phyloP scores from a whole-genome alignment of 2,113 vertebrate genomes.

The Speoplatyrhinus poulsoni region DNA sequence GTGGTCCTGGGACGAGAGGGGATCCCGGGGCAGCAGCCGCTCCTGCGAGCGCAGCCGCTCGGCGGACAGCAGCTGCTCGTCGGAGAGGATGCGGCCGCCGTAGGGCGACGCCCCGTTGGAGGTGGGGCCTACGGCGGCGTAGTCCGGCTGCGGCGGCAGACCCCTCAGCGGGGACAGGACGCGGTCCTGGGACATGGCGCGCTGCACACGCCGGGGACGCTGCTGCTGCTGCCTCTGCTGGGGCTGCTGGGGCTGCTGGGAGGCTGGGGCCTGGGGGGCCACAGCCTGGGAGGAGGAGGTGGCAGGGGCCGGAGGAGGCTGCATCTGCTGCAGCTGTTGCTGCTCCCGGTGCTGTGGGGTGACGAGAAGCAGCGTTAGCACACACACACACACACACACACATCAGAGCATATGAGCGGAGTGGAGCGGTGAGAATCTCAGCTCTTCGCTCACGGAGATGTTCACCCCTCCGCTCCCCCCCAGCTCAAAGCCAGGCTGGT shows the following conservation, averaged over 20 bases:
- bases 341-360: conserved; percentile 60
- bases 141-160: conserved; percentile 46
- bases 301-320: conserved; percentile 57
- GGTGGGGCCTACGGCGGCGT: background rate
- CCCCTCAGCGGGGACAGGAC: conserved; percentile 86
- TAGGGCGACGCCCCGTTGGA: conserved; percentile 79
- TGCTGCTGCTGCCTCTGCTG: too few species aligned
- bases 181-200: conserved; percentile 98
- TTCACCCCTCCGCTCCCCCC: too few species aligned
- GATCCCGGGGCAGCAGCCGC: conserved; percentile 89
- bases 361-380: conserved; percentile 21
- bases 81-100: conserved; percentile 88
- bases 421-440: background rate
- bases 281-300: conserved; percentile 62
- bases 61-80: conserved; percentile 90
- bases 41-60: conserved; percentile 81
- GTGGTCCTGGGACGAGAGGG: conserved; percentile 90
- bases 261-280: conserved; percentile 59
- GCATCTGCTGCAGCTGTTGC: conserved; percentile 64
- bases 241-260: conserved; percentile 71
- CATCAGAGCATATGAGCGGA: background rate
- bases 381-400: background rate
- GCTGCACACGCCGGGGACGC: conserved; percentile 87
- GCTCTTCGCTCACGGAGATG: too few species aligned
- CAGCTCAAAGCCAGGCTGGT: too few species aligned